A percentile compares a stretch with the other conserved stretches of the same genome.
phyloP scores from a whole-genome alignment of 2,797 vertebrate species.

The Melanotaenia pygmaea region DNA sequence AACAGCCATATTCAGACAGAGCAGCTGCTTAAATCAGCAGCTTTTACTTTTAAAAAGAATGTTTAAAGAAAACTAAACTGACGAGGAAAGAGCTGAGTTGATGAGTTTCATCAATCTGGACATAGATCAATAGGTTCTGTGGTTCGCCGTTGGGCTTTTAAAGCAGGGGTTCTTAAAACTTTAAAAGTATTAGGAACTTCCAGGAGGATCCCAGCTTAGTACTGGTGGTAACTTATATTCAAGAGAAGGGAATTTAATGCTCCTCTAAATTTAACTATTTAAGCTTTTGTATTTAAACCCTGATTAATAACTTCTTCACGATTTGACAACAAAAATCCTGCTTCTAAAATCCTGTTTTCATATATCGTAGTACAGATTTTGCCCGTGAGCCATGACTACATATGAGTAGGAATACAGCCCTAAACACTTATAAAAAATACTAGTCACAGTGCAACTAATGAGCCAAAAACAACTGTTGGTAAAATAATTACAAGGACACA shows the following conservation, averaged over 20 bases:
- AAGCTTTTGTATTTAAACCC: not conserved
- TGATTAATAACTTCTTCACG: not conserved
- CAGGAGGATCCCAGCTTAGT: conserved; percentile 7
- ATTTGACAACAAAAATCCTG: not conserved
- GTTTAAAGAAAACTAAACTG: conserved; percentile 17
- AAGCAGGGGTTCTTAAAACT: conserved; percentile 10
- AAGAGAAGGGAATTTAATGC: not conserved
- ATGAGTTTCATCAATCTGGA: conserved; percentile 45
- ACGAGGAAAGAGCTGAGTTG: conserved; percentile 43
- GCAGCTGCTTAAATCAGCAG: conserved; percentile 53
- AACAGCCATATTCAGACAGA: conserved; percentile 22
- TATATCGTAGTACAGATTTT: not conserved
- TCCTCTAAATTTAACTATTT: not conserved
- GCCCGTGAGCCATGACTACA: not conserved
- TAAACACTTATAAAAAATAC: not conserved
- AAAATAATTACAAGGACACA: no score
- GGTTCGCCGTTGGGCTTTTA: not conserved
- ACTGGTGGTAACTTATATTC: conserved; percentile 1
- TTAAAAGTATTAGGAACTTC: conserved; percentile 17
- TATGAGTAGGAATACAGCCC: not conserved
- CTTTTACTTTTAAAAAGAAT: conserved; percentile 35
- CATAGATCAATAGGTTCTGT: conserved; percentile 38
- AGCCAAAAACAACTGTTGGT: not conserved
- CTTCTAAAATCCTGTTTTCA: not conserved
- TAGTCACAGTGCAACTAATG: no score